Conservation (phyloP, 2,113 vertebrate genomes). For the Crotalus tigris region DNA sequence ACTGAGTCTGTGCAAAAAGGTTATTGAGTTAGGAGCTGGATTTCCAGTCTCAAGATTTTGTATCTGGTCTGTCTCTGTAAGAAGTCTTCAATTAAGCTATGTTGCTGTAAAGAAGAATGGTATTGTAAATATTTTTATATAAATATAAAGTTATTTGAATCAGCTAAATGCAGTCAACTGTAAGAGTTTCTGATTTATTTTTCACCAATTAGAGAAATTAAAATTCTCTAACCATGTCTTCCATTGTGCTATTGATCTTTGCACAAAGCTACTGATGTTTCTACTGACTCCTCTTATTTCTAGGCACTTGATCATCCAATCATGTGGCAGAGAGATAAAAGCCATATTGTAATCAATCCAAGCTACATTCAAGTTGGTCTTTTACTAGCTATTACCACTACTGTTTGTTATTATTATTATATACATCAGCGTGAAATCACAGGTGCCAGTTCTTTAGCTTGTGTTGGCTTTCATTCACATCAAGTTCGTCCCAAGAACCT, state of each 20-base stretch:
- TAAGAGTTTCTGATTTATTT: too few relatives aligned
- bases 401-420: neutral
- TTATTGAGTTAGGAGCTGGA: too few relatives aligned
- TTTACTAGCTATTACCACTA: neutral
- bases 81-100: too few relatives aligned
- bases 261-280: neutral
- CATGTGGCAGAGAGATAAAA: neutral
- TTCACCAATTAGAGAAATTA: too few relatives aligned
- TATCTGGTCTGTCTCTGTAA: too few relatives aligned
- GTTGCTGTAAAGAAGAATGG: too few relatives aligned
- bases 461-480: neutral
- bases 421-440: neutral
- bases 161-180: too few relatives aligned
- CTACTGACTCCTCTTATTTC: neutral
- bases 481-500: neutral
- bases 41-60: too few relatives aligned
- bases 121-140: too few relatives aligned
- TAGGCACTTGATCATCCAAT: neutral
- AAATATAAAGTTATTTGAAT: too few relatives aligned
- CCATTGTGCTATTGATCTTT: neutral
- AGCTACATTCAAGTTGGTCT: neutral
- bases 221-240: neutral
- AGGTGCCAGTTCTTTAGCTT: neutral
- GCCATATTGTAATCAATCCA: neutral
- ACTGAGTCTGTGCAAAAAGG: too few relatives aligned